These are phyloP conservation scores for Poecilobothrus nobilitatus DNA, from an alignment of 2,888 invertebrate genomes.

Conservation along the genomic window DNA sequence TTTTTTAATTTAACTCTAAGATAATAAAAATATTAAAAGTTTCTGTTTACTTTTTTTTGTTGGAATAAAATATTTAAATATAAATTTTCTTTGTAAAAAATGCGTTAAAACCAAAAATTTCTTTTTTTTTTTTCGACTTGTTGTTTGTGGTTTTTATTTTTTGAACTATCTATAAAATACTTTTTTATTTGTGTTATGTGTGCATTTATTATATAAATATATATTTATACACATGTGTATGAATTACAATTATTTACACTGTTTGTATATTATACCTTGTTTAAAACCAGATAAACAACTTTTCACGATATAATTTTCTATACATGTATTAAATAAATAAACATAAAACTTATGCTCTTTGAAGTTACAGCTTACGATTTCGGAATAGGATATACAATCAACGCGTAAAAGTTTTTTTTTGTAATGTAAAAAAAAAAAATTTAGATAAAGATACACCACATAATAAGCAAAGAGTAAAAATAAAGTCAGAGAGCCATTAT, in stretches of 20 bases:
- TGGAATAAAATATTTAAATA: not conserved
- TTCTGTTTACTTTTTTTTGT: not conserved
- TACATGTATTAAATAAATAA: too few relatives aligned
- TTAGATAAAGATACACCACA: too few relatives aligned
- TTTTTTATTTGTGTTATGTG: not conserved
- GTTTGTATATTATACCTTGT: not conserved
- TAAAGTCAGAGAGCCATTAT: too few relatives aligned
- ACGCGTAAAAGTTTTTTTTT: too few relatives aligned
- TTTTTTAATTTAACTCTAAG: not conserved
- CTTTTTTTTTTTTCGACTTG: too few relatives aligned
- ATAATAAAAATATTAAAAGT: not conserved
- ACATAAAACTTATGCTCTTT: too few relatives aligned
- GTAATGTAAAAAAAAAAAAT: too few relatives aligned
- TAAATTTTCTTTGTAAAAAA: not conserved
- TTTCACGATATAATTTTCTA: not conserved
- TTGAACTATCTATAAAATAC: not conserved
- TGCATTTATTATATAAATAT: not conserved
- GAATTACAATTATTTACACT: not conserved
- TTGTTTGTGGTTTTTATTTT: not conserved
- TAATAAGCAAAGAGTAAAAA: too few relatives aligned
- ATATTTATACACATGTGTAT: not conserved
- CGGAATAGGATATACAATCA: too few relatives aligned
- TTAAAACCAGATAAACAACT: slow-evolving; percentile 1
- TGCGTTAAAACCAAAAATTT: not conserved
- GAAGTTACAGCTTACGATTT: too few relatives aligned